Evolutionary conservation across 2,888 invertebrate species (phyloP), one percentile per base, ranked within the genome.

Genomic region (Campoplex capitator): DNA sequence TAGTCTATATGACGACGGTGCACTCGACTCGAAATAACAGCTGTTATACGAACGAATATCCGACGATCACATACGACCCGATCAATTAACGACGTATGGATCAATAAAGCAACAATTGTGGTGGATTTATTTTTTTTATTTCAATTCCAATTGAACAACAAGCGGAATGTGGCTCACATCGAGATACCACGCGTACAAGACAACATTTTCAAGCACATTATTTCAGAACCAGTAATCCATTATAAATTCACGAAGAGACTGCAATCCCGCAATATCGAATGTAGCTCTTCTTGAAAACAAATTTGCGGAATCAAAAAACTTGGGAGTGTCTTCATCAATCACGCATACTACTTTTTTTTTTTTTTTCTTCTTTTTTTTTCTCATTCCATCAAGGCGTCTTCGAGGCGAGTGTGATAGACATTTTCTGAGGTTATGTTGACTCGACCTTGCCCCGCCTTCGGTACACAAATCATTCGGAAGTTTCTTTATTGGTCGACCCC

Each of bases 351-450:
- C 48, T 48, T 9, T 48, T 23, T 7, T 32, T 48, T 70, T 23
- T 7, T 32, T 48, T 23, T 7, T 32, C 32, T 70, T 23, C 8
- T 32, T 48, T 71, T 71, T 28, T 71, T 70, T 38, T 68, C 68
- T 70, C 45, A 28, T 70, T 23, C 71, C 48, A 38, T 51, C 71
- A 45, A 48, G 32, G 48, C 71, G 32, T 71, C 71, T 71, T 71
- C 48, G 71, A 48, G 71, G 48, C 48, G 48, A 71, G 48, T 48
- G 71, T 48, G 48, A 71, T 48, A 48, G 71, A 71, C 71, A 48
- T 71, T 71, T 71, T 45, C 71, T 42, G 71, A 71, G 71, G 71
- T 71, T 71, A 45, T 48, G 71, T 71, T 71, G 48, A 71, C 48
- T 48, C 71, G 71, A 48, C 48, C 48, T 51, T 32, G 71, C 71